Evolutionary conservation across 2,888 invertebrate species (phyloP).

Genomic region (Lasioglossum marginatum): DNA sequence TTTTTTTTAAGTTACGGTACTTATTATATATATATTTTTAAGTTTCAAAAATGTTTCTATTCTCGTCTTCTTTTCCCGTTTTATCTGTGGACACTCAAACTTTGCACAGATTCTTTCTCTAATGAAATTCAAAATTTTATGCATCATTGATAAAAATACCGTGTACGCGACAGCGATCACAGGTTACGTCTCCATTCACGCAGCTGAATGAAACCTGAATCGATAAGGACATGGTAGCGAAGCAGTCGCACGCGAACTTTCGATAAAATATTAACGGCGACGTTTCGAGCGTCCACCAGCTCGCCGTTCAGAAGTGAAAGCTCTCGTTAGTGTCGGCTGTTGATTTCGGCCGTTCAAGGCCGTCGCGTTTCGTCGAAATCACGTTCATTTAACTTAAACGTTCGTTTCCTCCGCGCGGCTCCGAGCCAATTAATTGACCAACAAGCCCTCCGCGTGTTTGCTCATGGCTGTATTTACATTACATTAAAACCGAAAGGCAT

Average conservation of each 20-base stretch:
- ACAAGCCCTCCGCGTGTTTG: slow-evolving; percentile 55
- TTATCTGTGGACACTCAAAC: no score
- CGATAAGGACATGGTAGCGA: background rate
- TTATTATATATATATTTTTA: no score
- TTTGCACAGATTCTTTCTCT: no score
- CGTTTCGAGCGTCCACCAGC: background rate
- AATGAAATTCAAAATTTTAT: no score
- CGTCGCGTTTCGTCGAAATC: background rate
- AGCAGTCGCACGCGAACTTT: background rate
- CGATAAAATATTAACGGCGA: slow-evolving; percentile 22
- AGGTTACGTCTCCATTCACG: background rate
- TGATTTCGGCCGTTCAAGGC: slow-evolving; percentile 32
- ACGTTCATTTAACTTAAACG: slow-evolving; percentile 23
- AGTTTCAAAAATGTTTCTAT: no score
- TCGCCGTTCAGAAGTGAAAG: slow-evolving; percentile 27
- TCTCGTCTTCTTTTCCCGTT: no score
- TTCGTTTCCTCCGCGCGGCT: slow-evolving; percentile 28
- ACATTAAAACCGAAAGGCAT: slow-evolving; percentile 77
- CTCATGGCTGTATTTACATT: slow-evolving; percentile 77
- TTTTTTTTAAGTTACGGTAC: no score
- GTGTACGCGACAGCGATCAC: background rate
- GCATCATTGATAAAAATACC: no score
- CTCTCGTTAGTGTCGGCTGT: slow-evolving; percentile 16
- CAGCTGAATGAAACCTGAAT: background rate
- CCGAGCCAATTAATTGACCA: slow-evolving; percentile 65